Percentiles rank a stretch among this genome's conserved stretches.
phyloP scores from a whole-genome alignment of 2,797 vertebrate genomes.

The Melanotaenia parkinsoni region DNA sequence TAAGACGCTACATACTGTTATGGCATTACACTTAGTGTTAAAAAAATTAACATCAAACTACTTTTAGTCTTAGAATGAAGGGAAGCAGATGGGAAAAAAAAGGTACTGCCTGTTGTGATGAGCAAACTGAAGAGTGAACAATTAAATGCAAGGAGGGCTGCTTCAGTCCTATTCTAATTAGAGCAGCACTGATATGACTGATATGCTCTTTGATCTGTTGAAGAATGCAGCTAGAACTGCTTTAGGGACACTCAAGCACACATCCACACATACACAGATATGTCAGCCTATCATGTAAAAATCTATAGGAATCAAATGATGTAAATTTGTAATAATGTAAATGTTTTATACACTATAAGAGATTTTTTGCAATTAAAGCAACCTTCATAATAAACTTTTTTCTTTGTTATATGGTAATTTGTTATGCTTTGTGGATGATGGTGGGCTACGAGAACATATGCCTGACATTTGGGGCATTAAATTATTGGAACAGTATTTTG shows the following conservation, averaged over 20 bases:
- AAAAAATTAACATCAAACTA: not conserved
- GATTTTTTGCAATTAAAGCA: not conserved
- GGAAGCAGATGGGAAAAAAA: conserved; percentile 25
- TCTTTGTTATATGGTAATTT: not conserved
- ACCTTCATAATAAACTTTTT: not conserved
- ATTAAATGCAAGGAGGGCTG: conserved; percentile 35
- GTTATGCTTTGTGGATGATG: not conserved
- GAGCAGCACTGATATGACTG: conserved; percentile 59
- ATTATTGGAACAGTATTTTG: too few relatives aligned
- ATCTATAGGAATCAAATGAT: not conserved
- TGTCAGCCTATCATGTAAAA: not conserved
- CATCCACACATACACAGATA: not conserved
- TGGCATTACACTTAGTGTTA: conserved; percentile 59
- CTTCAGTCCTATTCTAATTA: conserved; percentile 52
- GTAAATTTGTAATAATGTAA: not conserved
- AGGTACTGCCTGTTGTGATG: conserved; percentile 16
- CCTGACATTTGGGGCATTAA: not conserved
- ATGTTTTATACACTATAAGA: not conserved
- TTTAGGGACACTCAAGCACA: conserved; percentile 22
- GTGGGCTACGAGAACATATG: not conserved
- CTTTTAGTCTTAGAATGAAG: conserved; percentile 11
- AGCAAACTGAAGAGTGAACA: conserved; percentile 29
- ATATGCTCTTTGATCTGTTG: conserved; percentile 60
- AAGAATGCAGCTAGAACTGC: conserved; percentile 37
- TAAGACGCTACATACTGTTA: conserved; percentile 79